These are phyloP conservation scores for Oasisia sp. DNA, from an alignment of 2,888 invertebrate species.

Conservation along the genomic window DNA sequence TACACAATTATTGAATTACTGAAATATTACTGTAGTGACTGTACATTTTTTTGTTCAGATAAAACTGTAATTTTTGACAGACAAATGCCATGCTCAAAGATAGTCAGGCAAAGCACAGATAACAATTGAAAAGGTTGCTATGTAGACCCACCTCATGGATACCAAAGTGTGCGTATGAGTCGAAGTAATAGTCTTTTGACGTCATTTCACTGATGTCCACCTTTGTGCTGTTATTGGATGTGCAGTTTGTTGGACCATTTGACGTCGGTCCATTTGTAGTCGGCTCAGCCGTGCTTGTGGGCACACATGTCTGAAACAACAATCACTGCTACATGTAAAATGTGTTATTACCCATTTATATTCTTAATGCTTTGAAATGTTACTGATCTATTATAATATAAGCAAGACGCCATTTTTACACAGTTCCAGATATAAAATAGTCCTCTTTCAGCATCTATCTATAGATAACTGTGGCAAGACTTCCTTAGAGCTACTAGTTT, in stretches of 20 bases:
- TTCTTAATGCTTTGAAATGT: no score
- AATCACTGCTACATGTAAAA: no score
- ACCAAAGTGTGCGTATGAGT: constrained; percentile 99
- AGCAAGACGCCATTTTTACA: no score
- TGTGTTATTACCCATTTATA: no score
- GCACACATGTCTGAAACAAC: not conserved
- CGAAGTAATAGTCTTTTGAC: constrained; percentile 99
- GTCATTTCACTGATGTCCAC: constrained; percentile 83
- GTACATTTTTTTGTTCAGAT: not conserved
- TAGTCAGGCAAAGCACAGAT: no score
- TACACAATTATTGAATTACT: not conserved
- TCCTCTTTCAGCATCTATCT: no score
- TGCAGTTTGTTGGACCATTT: constrained; percentile 5
- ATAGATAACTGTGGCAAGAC: no score
- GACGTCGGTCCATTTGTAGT: not conserved
- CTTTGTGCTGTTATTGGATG: constrained; percentile 17
- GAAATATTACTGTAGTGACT: not conserved
- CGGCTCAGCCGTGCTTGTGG: not conserved
- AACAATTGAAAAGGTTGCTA: not conserved
- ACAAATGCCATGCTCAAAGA: no score
- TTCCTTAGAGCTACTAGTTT: no score
- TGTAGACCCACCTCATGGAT: constrained; percentile 83
- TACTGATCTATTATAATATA: no score
- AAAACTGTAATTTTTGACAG: no score
- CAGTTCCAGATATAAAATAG: no score